Evolutionary conservation across 2,113 vertebrate genomes (phyloP), one percentile per base, ranked within the genome.

Genomic region (Gambusia affinis): DNA sequence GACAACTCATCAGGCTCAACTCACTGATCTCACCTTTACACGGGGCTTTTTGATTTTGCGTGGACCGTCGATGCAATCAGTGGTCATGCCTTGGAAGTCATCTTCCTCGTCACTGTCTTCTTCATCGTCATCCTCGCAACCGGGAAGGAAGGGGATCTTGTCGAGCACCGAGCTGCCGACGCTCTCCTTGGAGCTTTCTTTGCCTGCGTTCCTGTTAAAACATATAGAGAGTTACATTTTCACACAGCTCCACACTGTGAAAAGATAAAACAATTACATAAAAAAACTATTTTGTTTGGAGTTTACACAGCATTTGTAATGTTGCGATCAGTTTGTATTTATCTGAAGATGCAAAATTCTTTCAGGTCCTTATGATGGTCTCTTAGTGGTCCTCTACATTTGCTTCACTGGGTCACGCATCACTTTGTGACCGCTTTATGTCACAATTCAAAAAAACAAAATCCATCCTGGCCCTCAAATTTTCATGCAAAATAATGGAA

Each of bases 41-140:
- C 94, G 91, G 31, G 95, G 90, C 85, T 96, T 97, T 85, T 95
- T 96, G 89, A 75, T 95, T 75, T 95, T 95, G 0, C 95, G 94
- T 11, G 93, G 93, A 7, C 95, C 92, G 51, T 95, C 95, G 2
- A 95, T 94, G 81, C 92, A 93, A 85, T 95, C 94, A 0, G 93
- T 88, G 22, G 94, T 89, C 47, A 96, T 92, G 31, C 95, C 93
- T 72, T 96, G 95, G 78, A 95, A 93, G 35, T 97, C 96, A 0
- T 97, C 96, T 0, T 97, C 96, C 79, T 97, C 96, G 0, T 97
- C 96, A 0, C 96, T 97, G 92, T 97, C 96, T n/a, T 96, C 96
- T n/a, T 96, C 96, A 24, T 96, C 96, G 0, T 96, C 96, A 0
- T 97, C 96, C 85, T 96, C 95, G 0, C 95, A 96, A 76, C 92